Base-by-base conservation (phyloP, 37 sponge, comb jelly and placozoan species). In the Spongia lamella region DNA sequence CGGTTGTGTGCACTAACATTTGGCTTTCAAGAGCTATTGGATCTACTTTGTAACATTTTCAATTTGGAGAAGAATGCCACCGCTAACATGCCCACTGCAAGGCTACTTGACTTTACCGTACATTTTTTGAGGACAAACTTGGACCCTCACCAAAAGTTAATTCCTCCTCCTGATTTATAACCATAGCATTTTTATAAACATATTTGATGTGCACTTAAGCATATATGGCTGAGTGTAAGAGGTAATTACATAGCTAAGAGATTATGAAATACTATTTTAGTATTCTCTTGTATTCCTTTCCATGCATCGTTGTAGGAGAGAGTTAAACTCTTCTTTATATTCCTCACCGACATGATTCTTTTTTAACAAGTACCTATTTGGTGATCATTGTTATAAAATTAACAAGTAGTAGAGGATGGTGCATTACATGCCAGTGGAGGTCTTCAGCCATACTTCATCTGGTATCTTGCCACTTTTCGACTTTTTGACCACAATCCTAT, bases 341-440 rank as follows among this genome's bases (percentile, higher is more conserved):
- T 70, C 53, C 30, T 26, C 47, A 37, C 26, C 15, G 11, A 50
- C 53, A 15, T 70, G 52, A 1, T 43, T 52, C 24, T 26, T 24
- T 24, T 25, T 26, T 30, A 70, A 29, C 70, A 51, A 29, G 53
- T 70, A 70, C 70, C 70, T 70, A 25, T 29, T n/a, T 7, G 15
- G 26, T 25, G 33, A n/a, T 49, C 17, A 51, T 31, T 20, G 37
- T 11, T 56, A 31, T 70, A 55, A 30, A 14, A n/a, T n/a, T n/a
- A n/a, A n/a, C n/a, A n/a, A n/a, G 6, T 30, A 15, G 26, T 21
- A 38, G 21, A 38, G 6, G 11, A n/a, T n/a, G 9, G 7, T 13
- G 47, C n/a, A 43, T 43, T 43, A 43, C 89, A 82, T 83, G 47
- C 89, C 89, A 88, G 83, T 88, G 17, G 89, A 88, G 13, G 89